These are phyloP conservation scores for Orthonyx spaldingii DNA, from an alignment of 2,113 vertebrate species.

Conservation along the genomic window DNA sequence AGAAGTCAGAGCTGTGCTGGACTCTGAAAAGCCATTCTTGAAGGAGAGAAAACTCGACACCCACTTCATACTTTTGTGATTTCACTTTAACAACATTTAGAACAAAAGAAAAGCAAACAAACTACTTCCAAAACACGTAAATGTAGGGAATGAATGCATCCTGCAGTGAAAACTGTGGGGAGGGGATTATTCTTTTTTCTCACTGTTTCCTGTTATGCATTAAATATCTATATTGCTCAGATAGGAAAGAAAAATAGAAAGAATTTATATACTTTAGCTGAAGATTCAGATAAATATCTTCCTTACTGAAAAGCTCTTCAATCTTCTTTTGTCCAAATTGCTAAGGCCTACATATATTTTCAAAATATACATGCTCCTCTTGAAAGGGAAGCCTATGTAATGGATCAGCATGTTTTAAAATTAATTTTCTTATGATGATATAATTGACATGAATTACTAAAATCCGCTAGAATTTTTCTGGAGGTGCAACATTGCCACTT, in stretches of 20 bases:
- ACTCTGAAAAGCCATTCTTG: neutral
- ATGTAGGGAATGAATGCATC: neutral
- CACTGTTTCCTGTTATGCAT: neutral
- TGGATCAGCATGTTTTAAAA: neutral
- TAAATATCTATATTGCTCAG: neutral
- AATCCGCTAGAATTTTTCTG: neutral
- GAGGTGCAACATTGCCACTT: neutral
- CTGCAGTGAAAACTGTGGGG: neutral
- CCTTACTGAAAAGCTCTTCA: neutral
- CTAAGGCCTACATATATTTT: neutral
- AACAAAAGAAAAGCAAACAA: neutral
- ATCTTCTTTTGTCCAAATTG: neutral
- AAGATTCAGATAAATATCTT: neutral
- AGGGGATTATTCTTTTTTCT: neutral
- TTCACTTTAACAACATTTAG: neutral
- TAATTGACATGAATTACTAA: neutral
- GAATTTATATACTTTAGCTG: neutral
- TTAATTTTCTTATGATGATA: neutral
- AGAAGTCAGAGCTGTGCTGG: neutral
- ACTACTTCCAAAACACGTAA: neutral
- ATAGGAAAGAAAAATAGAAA: neutral
- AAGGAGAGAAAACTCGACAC: neutral
- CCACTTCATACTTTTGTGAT: neutral
- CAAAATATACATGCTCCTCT: neutral
- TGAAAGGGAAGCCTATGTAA: neutral